These are phyloP conservation scores for Drosophila limbata DNA, from an alignment of 2,888 invertebrate genomes.

Conservation along the genomic window DNA sequence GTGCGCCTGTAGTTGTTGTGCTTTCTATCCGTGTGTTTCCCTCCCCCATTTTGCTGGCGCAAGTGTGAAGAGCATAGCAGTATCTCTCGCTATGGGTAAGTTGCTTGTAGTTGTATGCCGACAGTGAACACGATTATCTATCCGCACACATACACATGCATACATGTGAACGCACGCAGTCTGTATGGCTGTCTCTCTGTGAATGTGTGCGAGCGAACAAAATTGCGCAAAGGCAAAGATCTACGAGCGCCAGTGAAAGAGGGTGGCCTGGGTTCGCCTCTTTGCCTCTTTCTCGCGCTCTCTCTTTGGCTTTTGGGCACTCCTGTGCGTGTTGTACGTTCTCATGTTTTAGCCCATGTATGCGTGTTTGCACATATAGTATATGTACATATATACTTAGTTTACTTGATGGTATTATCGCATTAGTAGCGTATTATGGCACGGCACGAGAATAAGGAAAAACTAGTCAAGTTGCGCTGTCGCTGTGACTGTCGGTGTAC, in stretches of 20 bases:
- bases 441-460: conserved; percentile 38
- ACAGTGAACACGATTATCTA: conserved; percentile 48
- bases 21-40: conserved; percentile 61
- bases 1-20: conserved; percentile 61
- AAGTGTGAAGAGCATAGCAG: conserved; percentile 76
- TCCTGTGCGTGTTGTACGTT: conserved; percentile 38
- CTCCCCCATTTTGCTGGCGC: conserved; percentile 79
- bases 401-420: conserved; percentile 69
- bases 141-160: conserved; percentile 17
- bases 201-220: conserved; percentile 52
- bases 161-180: conserved; percentile 12
- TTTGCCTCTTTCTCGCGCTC: conserved; percentile 23
- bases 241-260: conserved; percentile 59
- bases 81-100: conserved; percentile 78
- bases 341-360: conserved; percentile 24
- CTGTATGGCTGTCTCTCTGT: conserved; percentile 28
- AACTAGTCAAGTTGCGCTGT: conserved; percentile 32
- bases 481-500: conserved; percentile 17
- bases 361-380: conserved; percentile 15
- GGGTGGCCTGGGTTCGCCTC: conserved; percentile 59
- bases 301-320: conserved; percentile 31
- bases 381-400: conserved; percentile 34
- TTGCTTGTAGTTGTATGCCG: conserved; percentile 65
- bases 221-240: conserved; percentile 72
- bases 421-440: conserved; percentile 64